Percentiles rank a stretch among this genome's conserved stretches.
Evolutionary conservation across 2,797 vertebrate genomes (phyloP).

Genomic region (Halcyon leucocephala): DNA sequence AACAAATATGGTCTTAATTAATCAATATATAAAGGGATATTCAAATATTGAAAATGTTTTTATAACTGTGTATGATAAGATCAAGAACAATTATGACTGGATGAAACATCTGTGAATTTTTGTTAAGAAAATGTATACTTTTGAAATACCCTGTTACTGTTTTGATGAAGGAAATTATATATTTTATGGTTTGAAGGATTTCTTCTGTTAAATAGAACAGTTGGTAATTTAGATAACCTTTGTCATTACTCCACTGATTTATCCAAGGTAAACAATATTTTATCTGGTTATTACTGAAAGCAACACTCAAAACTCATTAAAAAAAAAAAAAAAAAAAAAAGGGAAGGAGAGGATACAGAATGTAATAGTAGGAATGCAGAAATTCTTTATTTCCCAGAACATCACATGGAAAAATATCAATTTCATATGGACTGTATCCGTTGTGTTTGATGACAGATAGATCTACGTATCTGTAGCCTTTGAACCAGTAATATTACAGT

Average conservation of each 20-base stretch:
- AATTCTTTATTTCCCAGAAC: not conserved
- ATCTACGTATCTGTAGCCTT: not conserved
- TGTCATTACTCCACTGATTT: not conserved
- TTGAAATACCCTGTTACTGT: not conserved
- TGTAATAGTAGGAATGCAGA: not conserved
- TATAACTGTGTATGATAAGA: not conserved
- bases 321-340: not conserved
- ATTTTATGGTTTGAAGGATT: not conserved
- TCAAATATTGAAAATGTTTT: not conserved
- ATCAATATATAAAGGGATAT: not conserved
- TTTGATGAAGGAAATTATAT: not conserved
- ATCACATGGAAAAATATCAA: not conserved
- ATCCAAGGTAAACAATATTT: not conserved
- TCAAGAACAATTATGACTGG: not conserved
- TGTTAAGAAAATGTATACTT: not conserved
- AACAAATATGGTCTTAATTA: not conserved
- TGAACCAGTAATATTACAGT: not conserved
- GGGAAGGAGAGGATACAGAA: not conserved
- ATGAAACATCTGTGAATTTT: not conserved
- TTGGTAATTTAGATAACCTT: not conserved
- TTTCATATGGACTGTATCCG: accelerated
- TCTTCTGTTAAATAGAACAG: not conserved
- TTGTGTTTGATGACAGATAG: not conserved
- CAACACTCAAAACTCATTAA: not conserved
- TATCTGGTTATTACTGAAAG: not conserved